These are phyloP conservation scores for Epinephelus lanceolatus DNA, from an alignment of 2,113 vertebrate genomes.

Conservation along the genomic window DNA sequence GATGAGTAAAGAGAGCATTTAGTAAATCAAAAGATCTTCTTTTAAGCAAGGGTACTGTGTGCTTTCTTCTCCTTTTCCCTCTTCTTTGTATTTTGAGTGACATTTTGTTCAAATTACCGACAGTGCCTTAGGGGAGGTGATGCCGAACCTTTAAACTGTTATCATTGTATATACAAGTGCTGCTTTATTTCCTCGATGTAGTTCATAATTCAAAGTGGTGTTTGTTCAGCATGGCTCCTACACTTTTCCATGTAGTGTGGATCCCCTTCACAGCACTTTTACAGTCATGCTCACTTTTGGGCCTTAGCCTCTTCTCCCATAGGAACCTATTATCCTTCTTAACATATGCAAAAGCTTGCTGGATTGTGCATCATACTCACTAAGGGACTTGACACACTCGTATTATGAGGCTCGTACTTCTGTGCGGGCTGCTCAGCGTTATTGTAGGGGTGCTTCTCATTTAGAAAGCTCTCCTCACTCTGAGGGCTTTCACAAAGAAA, in stretches of 20 bases:
- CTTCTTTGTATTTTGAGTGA: slow-evolving; percentile 68
- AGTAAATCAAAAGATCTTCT: slow-evolving; percentile 75
- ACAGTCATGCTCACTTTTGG: slow-evolving; percentile 76
- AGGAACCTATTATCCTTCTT: slow-evolving; percentile 84
- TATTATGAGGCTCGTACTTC: slow-evolving; percentile 72
- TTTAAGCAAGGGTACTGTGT: slow-evolving; percentile 43
- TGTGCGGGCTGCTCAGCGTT: slow-evolving; percentile 69
- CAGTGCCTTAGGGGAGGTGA: slow-evolving; percentile 70
- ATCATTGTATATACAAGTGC: slow-evolving; percentile 64
- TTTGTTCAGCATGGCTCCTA: slow-evolving; percentile 64
- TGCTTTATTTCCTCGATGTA: slow-evolving; percentile 61
- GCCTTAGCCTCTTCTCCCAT: slow-evolving; percentile 78
- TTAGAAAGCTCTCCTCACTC: slow-evolving; percentile 75
- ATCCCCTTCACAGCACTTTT: slow-evolving; percentile 70
- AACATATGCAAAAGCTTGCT: slow-evolving; percentile 83
- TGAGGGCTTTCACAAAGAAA: slow-evolving; percentile 78
- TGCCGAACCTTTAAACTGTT: slow-evolving; percentile 68
- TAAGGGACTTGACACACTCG: slow-evolving; percentile 83
- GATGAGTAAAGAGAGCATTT: slow-evolving; percentile 75
- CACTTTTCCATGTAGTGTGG: slow-evolving; percentile 63
- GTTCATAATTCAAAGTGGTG: slow-evolving; percentile 71
- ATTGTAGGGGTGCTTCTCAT: slow-evolving; percentile 79
- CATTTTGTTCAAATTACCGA: slow-evolving; percentile 77
- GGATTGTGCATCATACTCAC: slow-evolving; percentile 83
- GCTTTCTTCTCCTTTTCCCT: slow-evolving; percentile 49